A percentile compares a stretch with the other conserved stretches of the same genome.
phyloP scores from a whole-genome alignment of 2,797 vertebrate species.

The Crossoptilon crossoptilon region DNA sequence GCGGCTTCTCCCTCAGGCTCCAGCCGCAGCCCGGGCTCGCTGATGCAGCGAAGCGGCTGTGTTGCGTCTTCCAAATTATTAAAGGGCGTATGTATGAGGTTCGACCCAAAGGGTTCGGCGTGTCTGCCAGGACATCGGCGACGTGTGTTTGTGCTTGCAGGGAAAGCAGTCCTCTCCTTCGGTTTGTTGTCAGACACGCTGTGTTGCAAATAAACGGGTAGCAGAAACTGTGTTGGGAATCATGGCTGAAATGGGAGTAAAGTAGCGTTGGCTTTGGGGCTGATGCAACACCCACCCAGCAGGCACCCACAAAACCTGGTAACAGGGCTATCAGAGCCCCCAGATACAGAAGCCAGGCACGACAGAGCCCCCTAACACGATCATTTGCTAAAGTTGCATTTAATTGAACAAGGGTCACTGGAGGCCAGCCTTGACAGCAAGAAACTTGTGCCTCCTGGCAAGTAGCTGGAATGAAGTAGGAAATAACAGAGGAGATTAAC shows the following conservation, averaged over 20 bases:
- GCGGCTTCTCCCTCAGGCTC: background rate
- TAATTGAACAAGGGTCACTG: background rate
- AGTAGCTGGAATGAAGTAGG: background rate
- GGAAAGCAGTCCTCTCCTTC: background rate
- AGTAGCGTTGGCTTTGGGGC: background rate
- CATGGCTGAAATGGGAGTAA: background rate
- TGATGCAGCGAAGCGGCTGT: background rate
- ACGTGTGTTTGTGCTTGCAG: background rate
- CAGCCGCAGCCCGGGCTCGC: background rate
- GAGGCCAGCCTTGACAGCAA: background rate
- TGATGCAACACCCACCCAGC: background rate
- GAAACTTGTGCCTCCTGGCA: background rate
- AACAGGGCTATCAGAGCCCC: background rate
- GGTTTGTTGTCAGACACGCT: background rate
- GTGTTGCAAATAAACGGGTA: background rate
- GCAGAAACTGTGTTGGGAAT: background rate
- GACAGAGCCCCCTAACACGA: background rate
- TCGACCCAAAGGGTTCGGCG: background rate
- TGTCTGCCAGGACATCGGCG: fast-evolving
- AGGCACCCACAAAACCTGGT: background rate
- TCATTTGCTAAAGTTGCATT: background rate
- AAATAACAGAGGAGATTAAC: background rate
- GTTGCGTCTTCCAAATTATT: fast-evolving
- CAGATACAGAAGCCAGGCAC: background rate
- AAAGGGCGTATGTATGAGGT: background rate